Evolutionary conservation across 2,888 invertebrate species (phyloP), one percentile per base, ranked within the genome.

Genomic region (Galeruca laticollis): DNA sequence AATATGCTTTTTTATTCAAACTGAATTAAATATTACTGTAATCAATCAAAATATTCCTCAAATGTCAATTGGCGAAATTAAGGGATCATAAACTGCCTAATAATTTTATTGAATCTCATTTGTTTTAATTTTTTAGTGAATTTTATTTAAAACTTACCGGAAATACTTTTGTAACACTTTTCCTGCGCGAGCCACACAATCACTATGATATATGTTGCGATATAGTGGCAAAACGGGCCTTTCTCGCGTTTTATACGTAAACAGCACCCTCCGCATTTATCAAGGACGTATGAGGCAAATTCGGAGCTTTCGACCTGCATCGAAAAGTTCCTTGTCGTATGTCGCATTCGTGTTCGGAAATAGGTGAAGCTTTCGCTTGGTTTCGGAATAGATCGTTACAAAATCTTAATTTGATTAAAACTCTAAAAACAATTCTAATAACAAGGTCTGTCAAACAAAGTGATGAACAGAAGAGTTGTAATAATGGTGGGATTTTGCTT

Each of bases 181-280:
- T 37, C 51, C 59, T 15, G 10, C 21, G 51, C 33, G 33, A 43
- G 2, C 49, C 26, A 15, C 66, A 66, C 54, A 47, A 61, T 63
- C 73, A 73, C 73, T 71, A 66, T 62, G 56, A 74, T 74, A 68
- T 73, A 61, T 68, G 69, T 73, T 71, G 71, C 62, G 71, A 67
- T 77, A 69, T 79, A 75, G 60, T 69, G 71, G 66, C 68, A 74
- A 73, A 71, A 75, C 68, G 73, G 57, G 72, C 70, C 68, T 73
- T 76, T 70, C 71, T 74, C 66, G 68, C 72, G 71, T 76, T 79
- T 76, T 79, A 79, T 78, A 77, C 68, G 68, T 71, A 71, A 74
- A 72, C 71, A 35, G 64, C 56, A 57, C 33, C 13, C 65, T 64
- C 56, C 66, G 76, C 69, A 70, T 40, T 65, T 37, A 74, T 67